phyloP scores from a whole-genome alignment of 2,888 invertebrate species.

The Laothoe populi region DNA sequence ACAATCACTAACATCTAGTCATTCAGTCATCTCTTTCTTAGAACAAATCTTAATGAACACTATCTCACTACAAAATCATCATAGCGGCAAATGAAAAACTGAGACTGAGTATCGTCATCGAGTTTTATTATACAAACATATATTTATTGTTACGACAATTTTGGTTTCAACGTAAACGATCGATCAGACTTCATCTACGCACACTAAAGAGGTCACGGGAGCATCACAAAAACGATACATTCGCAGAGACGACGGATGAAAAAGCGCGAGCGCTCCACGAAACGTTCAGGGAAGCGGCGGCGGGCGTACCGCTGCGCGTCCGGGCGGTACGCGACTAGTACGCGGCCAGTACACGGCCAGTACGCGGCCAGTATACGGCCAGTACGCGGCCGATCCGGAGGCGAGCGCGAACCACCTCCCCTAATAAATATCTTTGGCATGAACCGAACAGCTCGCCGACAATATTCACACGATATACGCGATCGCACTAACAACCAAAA shows the following conservation, averaged over 20 bases:
- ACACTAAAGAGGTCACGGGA: slow-evolving; percentile 66
- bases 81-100: slow-evolving; percentile 80
- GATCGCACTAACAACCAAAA: slow-evolving; percentile 63
- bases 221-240: slow-evolving; percentile 63
- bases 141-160: slow-evolving; percentile 63
- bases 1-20: slow-evolving; percentile 81
- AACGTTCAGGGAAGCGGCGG: slow-evolving; percentile 45
- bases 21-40: slow-evolving; percentile 81
- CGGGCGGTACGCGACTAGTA: no score
- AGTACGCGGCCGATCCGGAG: slow-evolving; percentile 46
- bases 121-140: slow-evolving; percentile 71
- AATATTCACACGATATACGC: slow-evolving; percentile 70
- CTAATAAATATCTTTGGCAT: slow-evolving; percentile 85
- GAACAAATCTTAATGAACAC: slow-evolving; percentile 80
- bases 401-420: slow-evolving; percentile 63
- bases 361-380: slow-evolving; percentile 43
- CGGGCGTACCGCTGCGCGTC: slow-evolving; percentile 30
- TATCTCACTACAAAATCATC: slow-evolving; percentile 81
- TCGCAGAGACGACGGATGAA: slow-evolving; percentile 54
- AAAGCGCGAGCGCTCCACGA: slow-evolving; percentile 48
- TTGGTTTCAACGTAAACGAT: slow-evolving; percentile 68
- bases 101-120: slow-evolving; percentile 79
- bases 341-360: slow-evolving; percentile 41
- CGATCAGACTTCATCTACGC: slow-evolving; percentile 66
- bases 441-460: slow-evolving; percentile 78